A percentile compares a stretch with the other conserved stretches of the same genome.
Conservation (phyloP, 2,797 vertebrate species). For the Acanthornis magna region DNA sequence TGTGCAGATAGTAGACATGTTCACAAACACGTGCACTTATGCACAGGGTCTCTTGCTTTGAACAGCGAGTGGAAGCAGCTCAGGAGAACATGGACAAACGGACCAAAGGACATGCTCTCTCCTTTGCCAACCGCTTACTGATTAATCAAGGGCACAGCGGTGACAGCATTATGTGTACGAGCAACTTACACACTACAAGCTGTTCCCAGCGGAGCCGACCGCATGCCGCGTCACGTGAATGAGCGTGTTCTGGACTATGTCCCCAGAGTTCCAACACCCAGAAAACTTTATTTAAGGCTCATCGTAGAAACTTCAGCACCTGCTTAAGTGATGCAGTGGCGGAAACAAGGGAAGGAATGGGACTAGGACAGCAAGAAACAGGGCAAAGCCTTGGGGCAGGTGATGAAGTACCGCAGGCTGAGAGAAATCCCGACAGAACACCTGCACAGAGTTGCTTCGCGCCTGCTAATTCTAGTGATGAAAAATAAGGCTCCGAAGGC, state of each 20-base stretch:
- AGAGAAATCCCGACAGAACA: background rate
- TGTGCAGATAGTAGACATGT: background rate
- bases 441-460: background rate
- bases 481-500: background rate
- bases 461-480: background rate
- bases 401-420: fast-evolving
- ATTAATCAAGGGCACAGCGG: background rate
- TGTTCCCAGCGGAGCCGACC: fast-evolving
- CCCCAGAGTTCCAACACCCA: background rate
- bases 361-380: background rate
- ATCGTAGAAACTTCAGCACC: background rate
- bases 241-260: background rate
- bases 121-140: background rate
- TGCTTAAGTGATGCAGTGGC: background rate
- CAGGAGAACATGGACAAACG: background rate
- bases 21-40: fast-evolving
- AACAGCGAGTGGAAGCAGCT: background rate
- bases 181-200: background rate
- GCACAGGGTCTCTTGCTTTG: background rate
- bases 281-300: background rate
- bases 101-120: background rate
- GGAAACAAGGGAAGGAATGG: background rate
- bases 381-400: background rate
- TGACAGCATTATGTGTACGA: fast-evolving
- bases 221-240: background rate